These are phyloP conservation scores for Trypoxylus dichotomus DNA, from an alignment of 1,140 invertebrate genomes.

Conservation along the genomic window DNA sequence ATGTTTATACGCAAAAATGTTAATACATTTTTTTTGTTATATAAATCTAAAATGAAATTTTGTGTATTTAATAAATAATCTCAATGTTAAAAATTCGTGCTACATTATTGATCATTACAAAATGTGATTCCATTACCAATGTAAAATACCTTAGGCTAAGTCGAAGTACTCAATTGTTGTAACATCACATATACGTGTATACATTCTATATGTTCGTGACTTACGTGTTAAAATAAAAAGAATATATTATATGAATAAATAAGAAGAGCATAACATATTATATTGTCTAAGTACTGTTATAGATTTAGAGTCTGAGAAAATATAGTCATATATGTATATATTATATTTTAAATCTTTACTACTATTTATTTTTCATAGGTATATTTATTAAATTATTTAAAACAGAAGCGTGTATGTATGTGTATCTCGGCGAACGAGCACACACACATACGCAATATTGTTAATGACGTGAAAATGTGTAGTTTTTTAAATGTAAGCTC, in stretches of 20 bases:
- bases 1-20: not conserved
- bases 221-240: constrained; percentile 38
- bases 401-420: constrained; percentile 1
- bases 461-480: constrained; percentile 37
- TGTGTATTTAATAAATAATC: constrained; percentile 1
- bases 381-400: constrained; percentile 32
- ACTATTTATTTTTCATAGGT: constrained; percentile 36
- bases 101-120: constrained; percentile 31
- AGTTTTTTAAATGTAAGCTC: constrained; percentile 43
- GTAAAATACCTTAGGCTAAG: constrained; percentile 34
- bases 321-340: constrained; percentile 40
- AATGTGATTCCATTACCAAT: constrained; percentile 42
- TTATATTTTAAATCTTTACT: constrained; percentile 36
- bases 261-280: constrained; percentile 33
- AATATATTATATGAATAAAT: constrained; percentile 33
- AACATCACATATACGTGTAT: constrained; percentile 35
- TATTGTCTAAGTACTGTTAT: constrained; percentile 40
- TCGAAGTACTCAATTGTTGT: constrained; percentile 30
- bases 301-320: constrained; percentile 38
- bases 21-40: not conserved
- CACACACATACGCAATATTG: constrained; percentile 24
- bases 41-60: not conserved
- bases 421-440: not conserved
- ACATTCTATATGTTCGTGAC: constrained; percentile 40
- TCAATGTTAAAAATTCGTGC: not conserved